Conservation (phyloP, 2,888 invertebrate species). For the Cheilosia urbana region DNA sequence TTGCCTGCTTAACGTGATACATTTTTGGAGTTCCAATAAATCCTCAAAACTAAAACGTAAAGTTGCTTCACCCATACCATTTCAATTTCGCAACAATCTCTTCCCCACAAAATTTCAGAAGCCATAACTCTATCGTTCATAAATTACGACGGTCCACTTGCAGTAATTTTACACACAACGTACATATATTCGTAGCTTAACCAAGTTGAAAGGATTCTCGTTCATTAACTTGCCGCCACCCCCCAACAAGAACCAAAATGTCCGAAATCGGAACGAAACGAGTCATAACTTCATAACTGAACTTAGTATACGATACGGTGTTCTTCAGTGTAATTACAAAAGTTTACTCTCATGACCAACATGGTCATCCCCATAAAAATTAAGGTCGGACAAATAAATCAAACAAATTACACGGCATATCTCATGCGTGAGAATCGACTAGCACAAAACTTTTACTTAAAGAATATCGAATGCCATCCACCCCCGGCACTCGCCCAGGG, state of each 20-base stretch:
- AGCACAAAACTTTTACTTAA: slow-evolving; percentile 54
- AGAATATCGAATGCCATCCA: slow-evolving; percentile 17
- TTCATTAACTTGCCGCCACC: slow-evolving; percentile 30
- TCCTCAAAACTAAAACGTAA: background rate
- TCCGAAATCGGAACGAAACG: slow-evolving; percentile 48
- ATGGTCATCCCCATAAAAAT: slow-evolving; percentile 65
- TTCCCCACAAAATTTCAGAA: background rate
- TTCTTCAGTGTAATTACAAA: slow-evolving; percentile 60
- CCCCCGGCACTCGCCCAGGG: slow-evolving; percentile 3
- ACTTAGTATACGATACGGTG: slow-evolving; percentile 5
- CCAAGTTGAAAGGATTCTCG: slow-evolving; percentile 37
- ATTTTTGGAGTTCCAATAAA: background rate
- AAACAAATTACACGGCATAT: slow-evolving; percentile 68
- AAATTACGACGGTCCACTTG: slow-evolving; percentile 20
- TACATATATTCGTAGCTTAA: too few relatives aligned
- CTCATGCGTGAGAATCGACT: slow-evolving; percentile 71
- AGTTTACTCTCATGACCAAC: slow-evolving; percentile 58
- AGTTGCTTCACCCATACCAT: background rate
- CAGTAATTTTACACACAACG: too few relatives aligned
- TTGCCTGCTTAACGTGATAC: too few relatives aligned
- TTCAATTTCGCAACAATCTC: background rate
- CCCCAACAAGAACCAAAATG: slow-evolving; percentile 2
- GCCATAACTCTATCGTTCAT: background rate
- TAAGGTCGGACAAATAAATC: slow-evolving; percentile 68
- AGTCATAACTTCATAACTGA: slow-evolving; percentile 39